phyloP scores from a whole-genome alignment of 2,888 invertebrate species.

The Daptonema setosum region DNA sequence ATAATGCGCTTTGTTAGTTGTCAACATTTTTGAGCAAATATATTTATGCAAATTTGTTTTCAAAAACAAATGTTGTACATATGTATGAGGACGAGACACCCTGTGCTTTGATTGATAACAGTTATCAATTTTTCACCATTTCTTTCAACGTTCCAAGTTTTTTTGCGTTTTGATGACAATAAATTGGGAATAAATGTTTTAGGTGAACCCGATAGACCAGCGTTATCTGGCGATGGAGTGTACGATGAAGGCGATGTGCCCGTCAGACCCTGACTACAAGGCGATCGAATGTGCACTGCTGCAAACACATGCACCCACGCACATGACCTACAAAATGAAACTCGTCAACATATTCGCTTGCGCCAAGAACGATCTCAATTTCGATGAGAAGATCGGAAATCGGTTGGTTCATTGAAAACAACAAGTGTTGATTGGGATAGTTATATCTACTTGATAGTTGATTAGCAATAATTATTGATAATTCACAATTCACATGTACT shows the following conservation, averaged over 20 bases:
- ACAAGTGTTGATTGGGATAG: no score
- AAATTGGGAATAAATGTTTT: constrained; percentile 31
- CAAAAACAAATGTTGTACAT: no score
- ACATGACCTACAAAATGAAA: constrained; percentile 31
- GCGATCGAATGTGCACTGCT: constrained; percentile 13
- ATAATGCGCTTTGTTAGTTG: no score
- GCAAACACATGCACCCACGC: constrained; percentile 33
- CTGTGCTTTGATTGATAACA: no score
- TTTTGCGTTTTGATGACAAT: constrained; percentile 33
- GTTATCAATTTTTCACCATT: no score
- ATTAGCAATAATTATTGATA: no score
- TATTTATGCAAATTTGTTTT: no score
- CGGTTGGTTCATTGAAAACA: constrained; percentile 20
- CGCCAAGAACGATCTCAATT: constrained; percentile 23
- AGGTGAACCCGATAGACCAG: constrained; percentile 32
- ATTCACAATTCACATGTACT: no score
- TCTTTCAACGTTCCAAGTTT: no score
- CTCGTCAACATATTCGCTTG: constrained; percentile 30
- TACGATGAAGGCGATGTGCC: constrained; percentile 27
- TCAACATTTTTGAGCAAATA: no score
- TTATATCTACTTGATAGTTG: no score
- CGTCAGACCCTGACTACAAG: constrained; percentile 24
- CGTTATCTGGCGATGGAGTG: constrained; percentile 33
- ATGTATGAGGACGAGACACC: no score
- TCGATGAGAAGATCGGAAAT: constrained; percentile 29